Percentiles rank a stretch among this genome's conserved stretches.
These are phyloP conservation scores for Ceriagrion tenellum DNA, from an alignment of 2,888 invertebrate species.

Conservation along the genomic window DNA sequence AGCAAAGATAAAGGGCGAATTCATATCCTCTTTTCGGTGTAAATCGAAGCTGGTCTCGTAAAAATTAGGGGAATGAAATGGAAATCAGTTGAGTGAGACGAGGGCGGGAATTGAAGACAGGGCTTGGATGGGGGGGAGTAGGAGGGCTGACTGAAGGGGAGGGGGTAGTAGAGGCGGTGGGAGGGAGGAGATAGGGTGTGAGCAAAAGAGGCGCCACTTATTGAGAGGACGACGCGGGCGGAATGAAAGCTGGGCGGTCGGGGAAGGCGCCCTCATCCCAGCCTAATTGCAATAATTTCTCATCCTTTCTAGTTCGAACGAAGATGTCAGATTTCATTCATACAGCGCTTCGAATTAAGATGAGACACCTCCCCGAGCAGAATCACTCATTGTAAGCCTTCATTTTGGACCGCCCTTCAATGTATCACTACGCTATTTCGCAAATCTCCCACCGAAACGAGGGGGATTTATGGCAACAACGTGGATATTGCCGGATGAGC, in stretches of 20 bases:
- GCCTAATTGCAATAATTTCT: constrained; percentile 67
- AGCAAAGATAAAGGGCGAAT: too few species aligned
- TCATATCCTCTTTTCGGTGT: neutral
- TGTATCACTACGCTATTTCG: constrained; percentile 33
- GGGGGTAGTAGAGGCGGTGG: neutral
- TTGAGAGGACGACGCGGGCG: neutral
- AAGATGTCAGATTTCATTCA: constrained; percentile 66
- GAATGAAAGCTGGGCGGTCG: neutral
- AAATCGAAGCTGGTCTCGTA: neutral
- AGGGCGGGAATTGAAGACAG: neutral
- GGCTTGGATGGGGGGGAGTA: neutral
- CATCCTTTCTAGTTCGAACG: constrained; percentile 65
- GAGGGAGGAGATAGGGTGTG: neutral
- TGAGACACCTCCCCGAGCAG: constrained; percentile 32
- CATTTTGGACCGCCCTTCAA: constrained; percentile 54
- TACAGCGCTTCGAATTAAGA: constrained; percentile 58
- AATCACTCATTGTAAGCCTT: constrained; percentile 62
- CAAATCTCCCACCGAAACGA: neutral
- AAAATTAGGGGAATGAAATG: neutral
- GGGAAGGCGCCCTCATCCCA: constrained; percentile 33
- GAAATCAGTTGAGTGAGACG: neutral
- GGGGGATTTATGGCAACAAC: constrained; percentile 15
- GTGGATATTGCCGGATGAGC: neutral
- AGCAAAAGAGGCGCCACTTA: neutral
- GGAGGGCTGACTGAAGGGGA: neutral